phyloP scores from a whole-genome alignment of 2,797 vertebrate species.

The Amazonetta brasiliensis region DNA sequence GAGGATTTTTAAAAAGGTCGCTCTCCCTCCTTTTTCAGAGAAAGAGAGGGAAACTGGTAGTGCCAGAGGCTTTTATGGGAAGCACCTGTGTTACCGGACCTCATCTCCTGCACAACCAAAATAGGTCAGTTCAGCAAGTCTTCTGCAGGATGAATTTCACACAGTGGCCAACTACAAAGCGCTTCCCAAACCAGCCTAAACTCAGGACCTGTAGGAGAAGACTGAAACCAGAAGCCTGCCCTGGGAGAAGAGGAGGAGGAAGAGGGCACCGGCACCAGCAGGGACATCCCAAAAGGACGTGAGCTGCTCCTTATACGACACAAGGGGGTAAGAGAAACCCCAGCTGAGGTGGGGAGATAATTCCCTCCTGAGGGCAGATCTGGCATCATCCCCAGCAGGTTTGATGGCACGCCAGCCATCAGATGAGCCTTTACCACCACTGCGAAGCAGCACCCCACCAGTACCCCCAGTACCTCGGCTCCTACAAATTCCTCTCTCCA shows the following conservation, averaged over 20 bases:
- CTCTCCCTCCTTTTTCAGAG: background rate
- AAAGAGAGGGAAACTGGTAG: background rate
- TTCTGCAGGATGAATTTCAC: background rate
- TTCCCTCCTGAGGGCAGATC: background rate
- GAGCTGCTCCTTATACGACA: fast-evolving
- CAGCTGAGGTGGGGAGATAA: background rate
- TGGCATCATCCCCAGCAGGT: background rate
- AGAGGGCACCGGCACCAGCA: background rate
- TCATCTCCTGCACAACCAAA: background rate
- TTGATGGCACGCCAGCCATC: fast-evolving
- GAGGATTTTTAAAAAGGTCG: background rate
- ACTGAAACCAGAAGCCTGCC: background rate
- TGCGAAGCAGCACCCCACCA: background rate
- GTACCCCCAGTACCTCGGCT: background rate
- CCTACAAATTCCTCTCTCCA: background rate
- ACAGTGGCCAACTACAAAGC: too few species aligned
- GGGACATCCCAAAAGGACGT: fast-evolving
- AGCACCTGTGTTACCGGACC: background rate
- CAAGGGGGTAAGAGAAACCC: background rate
- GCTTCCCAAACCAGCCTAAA: background rate
- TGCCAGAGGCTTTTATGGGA: background rate
- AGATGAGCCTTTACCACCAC: background rate
- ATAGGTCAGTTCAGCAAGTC: background rate
- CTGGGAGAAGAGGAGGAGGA: background rate
- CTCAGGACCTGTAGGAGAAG: background rate